These are phyloP conservation scores for Leptopterna dolabrata DNA, from an alignment of 2,888 invertebrate species.

Conservation along the genomic window DNA sequence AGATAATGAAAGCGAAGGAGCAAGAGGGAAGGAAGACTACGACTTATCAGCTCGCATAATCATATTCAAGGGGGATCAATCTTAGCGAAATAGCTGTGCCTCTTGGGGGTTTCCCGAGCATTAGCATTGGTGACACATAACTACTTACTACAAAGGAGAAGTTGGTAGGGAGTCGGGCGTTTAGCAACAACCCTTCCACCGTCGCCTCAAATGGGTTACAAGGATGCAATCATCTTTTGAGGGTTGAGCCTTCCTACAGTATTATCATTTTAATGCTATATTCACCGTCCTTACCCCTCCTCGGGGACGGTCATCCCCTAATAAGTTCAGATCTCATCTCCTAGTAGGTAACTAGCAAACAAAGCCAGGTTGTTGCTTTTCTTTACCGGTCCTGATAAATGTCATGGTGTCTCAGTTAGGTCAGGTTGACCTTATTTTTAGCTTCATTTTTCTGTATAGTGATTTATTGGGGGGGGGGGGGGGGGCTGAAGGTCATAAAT, in stretches of 20 bases:
- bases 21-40: slow-evolving; percentile 19
- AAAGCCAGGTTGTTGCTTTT: no score
- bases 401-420: no score
- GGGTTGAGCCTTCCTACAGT: neutral
- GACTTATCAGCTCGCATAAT: slow-evolving; percentile 37
- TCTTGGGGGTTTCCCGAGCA: slow-evolving; percentile 13
- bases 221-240: slow-evolving; percentile 51
- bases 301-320: neutral
- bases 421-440: no score
- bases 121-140: slow-evolving; percentile 49
- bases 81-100: slow-evolving; percentile 37
- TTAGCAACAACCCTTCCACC: slow-evolving; percentile 38
- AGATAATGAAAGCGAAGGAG: slow-evolving; percentile 28
- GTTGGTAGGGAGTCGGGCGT: slow-evolving; percentile 1
- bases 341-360: neutral
- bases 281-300: neutral
- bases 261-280: slow-evolving; percentile 43
- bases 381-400: no score
- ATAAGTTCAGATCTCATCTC: slow-evolving; percentile 25
- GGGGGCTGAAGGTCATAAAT: no score
- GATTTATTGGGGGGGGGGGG: no score
- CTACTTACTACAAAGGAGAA: slow-evolving; percentile 42
- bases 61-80: slow-evolving; percentile 40
- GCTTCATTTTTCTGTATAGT: no score
- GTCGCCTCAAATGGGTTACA: slow-evolving; percentile 32